Conservation (phyloP, 2,797 vertebrate species). For the Cryptoprocta ferox region DNA sequence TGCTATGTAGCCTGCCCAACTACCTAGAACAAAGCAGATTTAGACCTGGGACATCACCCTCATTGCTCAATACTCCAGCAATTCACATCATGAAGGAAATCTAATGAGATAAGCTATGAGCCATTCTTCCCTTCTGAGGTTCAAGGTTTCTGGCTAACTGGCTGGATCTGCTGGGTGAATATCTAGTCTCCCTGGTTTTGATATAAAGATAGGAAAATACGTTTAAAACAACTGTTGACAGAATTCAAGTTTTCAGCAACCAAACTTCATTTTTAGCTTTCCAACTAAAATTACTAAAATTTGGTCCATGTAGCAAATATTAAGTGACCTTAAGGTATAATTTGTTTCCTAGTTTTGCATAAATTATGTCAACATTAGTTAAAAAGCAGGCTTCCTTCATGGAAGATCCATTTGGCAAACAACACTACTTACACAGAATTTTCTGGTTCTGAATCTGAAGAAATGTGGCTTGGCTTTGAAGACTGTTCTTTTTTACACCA, state of each 20-base stretch:
- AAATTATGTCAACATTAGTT: slow-evolving; percentile 41
- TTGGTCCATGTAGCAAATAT: neutral
- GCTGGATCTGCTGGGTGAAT: neutral
- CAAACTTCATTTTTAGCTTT: slow-evolving; percentile 48
- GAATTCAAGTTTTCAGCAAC: slow-evolving; percentile 19
- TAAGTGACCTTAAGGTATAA: neutral
- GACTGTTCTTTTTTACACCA: slow-evolving; percentile 2
- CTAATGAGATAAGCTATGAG: neutral
- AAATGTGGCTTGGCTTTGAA: slow-evolving; percentile 58
- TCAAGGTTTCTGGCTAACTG: neutral
- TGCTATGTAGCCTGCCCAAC: neutral
- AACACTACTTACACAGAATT: slow-evolving; percentile 11
- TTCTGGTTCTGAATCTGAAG: slow-evolving; percentile 38
- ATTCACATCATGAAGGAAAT: slow-evolving; percentile 13
- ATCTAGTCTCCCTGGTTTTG: neutral
- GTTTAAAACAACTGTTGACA: neutral
- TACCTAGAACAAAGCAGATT: slow-evolving; percentile 18
- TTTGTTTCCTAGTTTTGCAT: slow-evolving; percentile 38
- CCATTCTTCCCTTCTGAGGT: neutral
- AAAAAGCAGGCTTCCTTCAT: slow-evolving; percentile 8
- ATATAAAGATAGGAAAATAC: slow-evolving; percentile 15
- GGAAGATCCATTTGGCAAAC: slow-evolving; percentile 48
- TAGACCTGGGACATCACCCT: neutral
- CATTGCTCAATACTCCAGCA: neutral
- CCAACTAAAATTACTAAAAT: slow-evolving; percentile 46